Evolutionary conservation across 2,888 invertebrate genomes (phyloP), one percentile per base, ranked within the genome.

Genomic region (Colostygia pectinataria): DNA sequence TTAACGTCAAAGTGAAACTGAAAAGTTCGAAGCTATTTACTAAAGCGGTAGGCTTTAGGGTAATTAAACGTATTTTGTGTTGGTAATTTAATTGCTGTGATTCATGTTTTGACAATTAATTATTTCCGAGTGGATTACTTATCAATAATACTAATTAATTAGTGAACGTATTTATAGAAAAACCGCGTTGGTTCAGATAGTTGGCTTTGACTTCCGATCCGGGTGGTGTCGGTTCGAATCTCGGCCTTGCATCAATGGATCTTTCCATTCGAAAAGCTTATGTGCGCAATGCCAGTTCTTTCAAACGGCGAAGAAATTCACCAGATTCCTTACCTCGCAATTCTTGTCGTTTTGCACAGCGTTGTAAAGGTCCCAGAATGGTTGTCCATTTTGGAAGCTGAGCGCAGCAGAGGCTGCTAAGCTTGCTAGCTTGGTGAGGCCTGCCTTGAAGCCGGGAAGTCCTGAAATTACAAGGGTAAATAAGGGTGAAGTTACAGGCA

Each of bases 341-440:
- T 94, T 92, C 47, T 92, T 91, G 57, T 94, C 93, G 55, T 93
- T 93, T 66, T 93, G 93, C 51, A 96, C 93, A 56, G 95, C 94
- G 49, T 92, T 92, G 77, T 96, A 96, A 2, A 96, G 90, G 54
- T 94, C 92, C 94, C 95, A 95, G 85, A 96, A 96, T 12, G 95
- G 94, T 38, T 93, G 92, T 10, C 93, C 94, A 54, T 94, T 93
- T 61, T 94, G 92, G 65, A 92, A 93, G 77, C 95, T 95, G 44
- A 96, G 91, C 24, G 94, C 94, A 79, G 96, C 96, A 1, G 94
- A 94, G 0, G 95, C 95, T 1, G 92, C 92, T 69, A 96, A 86
- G 74, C 96, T 97, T 59, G 94, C 93, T 23, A 94, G 79, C 80
- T 93, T 95, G 7, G 95, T 94, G 27, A 96, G 87, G 28, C 92